These are phyloP conservation scores for Drosophila rellima DNA, from an alignment of 2,888 invertebrate species.

Conservation along the genomic window DNA sequence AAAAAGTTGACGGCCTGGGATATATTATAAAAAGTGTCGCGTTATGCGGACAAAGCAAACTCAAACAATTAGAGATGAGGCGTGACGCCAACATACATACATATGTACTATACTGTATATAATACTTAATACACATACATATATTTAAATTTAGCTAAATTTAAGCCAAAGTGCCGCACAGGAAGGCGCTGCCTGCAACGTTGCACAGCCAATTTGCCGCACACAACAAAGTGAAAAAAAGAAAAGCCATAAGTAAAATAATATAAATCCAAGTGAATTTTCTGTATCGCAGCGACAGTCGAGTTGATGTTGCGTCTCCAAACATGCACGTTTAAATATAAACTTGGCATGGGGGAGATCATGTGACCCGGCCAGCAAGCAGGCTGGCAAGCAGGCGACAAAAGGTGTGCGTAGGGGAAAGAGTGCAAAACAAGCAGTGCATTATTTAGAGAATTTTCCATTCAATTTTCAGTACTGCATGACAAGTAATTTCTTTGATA, in stretches of 20 bases:
- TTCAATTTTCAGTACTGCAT: not conserved
- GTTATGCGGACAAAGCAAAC: slow-evolving; percentile 25
- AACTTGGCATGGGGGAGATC: slow-evolving; percentile 80
- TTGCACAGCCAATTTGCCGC: slow-evolving; percentile 66
- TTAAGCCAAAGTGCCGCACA: slow-evolving; percentile 34
- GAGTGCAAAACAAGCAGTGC: slow-evolving; percentile 1
- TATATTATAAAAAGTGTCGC: slow-evolving; percentile 47
- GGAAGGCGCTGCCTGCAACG: slow-evolving; percentile 48
- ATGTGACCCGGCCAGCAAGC: slow-evolving; percentile 63
- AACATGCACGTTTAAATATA: slow-evolving; percentile 66
- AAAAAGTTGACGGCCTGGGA: slow-evolving; percentile 33
- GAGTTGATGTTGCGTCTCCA: slow-evolving; percentile 57
- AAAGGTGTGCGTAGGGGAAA: not conserved
- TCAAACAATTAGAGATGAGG: slow-evolving; percentile 59
- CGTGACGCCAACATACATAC: slow-evolving; percentile 52
- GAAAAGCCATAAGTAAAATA: slow-evolving; percentile 20
- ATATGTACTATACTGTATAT: slow-evolving; percentile 12
- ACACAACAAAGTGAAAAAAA: slow-evolving; percentile 28
- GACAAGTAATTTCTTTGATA: not conserved
- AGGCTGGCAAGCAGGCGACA: slow-evolving; percentile 3
- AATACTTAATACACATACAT: slow-evolving; percentile 7
- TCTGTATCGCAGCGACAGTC: slow-evolving; percentile 30
- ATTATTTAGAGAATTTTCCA: slow-evolving; percentile 12
- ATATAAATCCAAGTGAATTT: slow-evolving; percentile 54
- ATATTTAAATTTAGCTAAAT: slow-evolving; percentile 33